Evolutionary conservation across 2,888 invertebrate species (phyloP).

Genomic region (Amphipyra berbera): DNA sequence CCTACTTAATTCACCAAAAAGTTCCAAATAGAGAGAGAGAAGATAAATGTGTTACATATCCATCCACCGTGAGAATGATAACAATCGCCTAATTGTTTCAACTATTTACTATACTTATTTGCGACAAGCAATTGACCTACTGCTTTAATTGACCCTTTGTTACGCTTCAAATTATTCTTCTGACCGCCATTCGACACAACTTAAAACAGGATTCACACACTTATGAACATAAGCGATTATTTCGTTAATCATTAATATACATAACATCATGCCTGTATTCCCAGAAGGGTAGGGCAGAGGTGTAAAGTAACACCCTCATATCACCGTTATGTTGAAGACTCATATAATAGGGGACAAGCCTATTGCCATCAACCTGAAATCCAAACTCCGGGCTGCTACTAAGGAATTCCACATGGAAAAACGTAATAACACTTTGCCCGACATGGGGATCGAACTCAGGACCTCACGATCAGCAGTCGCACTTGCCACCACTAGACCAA

Average conservation of each 20-base stretch:
- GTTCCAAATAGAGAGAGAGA: conserved; percentile 1
- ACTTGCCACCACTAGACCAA: no score
- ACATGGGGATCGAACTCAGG: no score
- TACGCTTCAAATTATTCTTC: conserved; percentile 27
- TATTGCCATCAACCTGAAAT: no score
- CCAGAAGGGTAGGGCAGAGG: no score
- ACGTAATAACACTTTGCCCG: no score
- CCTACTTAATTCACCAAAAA: conserved; percentile 20
- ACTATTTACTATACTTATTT: conserved; percentile 41
- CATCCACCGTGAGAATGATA: conserved; percentile 55
- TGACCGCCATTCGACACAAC: conserved; percentile 40
- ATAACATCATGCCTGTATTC: no score
- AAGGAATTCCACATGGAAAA: no score
- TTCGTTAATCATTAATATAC: conserved; percentile 34
- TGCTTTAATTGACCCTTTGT: conserved; percentile 55
- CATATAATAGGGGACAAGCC: no score
- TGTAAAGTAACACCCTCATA: no score
- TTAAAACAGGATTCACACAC: conserved; percentile 46
- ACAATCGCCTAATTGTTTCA: conserved; percentile 47
- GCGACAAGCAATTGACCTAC: conserved; percentile 48
- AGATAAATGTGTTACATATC: conserved; percentile 39
- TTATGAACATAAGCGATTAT: conserved; percentile 36
- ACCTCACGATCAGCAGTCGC: no score
- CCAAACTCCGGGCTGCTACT: no score
- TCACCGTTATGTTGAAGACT: no score